phyloP scores from a whole-genome alignment of 2,888 invertebrate species.

The Limnephilus rhombicus region DNA sequence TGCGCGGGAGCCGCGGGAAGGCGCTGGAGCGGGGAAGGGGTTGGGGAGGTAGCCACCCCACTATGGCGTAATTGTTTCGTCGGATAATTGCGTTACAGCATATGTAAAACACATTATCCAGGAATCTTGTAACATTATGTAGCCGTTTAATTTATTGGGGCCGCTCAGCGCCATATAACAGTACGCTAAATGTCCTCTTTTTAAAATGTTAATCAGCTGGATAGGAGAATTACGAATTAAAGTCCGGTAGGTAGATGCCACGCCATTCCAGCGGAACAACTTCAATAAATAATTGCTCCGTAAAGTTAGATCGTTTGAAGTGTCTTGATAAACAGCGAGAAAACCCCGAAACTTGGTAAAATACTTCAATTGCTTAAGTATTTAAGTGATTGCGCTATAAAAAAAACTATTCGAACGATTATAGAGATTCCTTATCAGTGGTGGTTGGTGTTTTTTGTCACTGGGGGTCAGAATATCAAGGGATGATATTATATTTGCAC shows the following conservation, averaged over 20 bases:
- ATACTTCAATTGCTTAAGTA: neutral
- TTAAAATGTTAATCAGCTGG: neutral
- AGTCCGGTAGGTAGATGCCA: neutral
- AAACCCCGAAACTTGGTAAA: neutral
- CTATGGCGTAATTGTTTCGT: conserved; percentile 50
- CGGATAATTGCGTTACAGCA: conserved; percentile 49
- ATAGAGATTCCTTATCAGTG: neutral
- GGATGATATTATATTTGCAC: too few species aligned
- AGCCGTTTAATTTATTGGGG: conserved; percentile 19
- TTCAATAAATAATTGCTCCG: neutral
- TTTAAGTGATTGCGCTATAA: neutral
- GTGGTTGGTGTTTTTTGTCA: neutral
- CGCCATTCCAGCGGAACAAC: neutral
- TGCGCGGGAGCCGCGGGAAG: conserved; percentile 15
- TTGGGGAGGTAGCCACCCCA: conserved; percentile 11
- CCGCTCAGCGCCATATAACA: neutral
- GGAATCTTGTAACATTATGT: neutral
- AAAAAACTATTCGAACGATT: neutral
- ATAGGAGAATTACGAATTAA: neutral
- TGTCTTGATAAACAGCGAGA: neutral
- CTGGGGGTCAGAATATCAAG: neutral
- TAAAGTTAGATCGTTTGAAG: neutral
- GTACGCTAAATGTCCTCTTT: neutral
- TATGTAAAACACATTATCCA: conserved; percentile 37
- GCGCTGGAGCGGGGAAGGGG: neutral